Evolutionary conservation across 2,113 vertebrate species (phyloP).

Genomic region (Agapornis roseicollis): DNA sequence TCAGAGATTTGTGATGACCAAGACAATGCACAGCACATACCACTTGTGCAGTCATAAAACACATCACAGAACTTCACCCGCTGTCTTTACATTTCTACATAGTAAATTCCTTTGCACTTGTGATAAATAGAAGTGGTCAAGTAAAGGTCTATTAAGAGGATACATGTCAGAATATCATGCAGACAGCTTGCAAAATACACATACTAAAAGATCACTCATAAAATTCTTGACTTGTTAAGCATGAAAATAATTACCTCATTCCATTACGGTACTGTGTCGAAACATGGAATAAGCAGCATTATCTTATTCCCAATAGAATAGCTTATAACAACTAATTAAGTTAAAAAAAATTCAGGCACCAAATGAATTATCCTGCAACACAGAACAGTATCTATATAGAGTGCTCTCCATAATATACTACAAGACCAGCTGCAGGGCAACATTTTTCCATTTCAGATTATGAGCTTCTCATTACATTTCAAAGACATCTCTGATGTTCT

Average conservation of each 20-base stretch:
- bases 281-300: constrained; percentile 63
- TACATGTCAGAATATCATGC: constrained; percentile 67
- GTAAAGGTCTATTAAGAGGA: constrained; percentile 52
- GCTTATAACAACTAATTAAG: constrained; percentile 36
- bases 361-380: constrained; percentile 49
- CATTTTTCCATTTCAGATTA: neutral
- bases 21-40: constrained; percentile 43
- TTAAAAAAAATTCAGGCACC: constrained; percentile 64
- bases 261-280: constrained; percentile 65
- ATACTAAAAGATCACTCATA: constrained; percentile 32
- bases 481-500: neutral
- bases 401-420: constrained; percentile 18
- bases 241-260: constrained; percentile 66
- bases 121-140: constrained; percentile 61
- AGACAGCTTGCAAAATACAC: constrained; percentile 68
- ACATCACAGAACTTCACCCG: constrained; percentile 44
- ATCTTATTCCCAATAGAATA: constrained; percentile 50
- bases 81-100: constrained; percentile 17
- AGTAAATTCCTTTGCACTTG: constrained; percentile 48
- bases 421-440: constrained; percentile 5
- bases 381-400: constrained; percentile 30
- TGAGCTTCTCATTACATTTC: neutral
- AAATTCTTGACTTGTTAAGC: constrained; percentile 44
- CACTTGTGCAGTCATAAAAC: constrained; percentile 56
- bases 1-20: constrained; percentile 74